Evolutionary conservation across 2,888 invertebrate species (phyloP), one percentile per base, ranked within the genome.

Genomic region (Agrochola lychnidis): DNA sequence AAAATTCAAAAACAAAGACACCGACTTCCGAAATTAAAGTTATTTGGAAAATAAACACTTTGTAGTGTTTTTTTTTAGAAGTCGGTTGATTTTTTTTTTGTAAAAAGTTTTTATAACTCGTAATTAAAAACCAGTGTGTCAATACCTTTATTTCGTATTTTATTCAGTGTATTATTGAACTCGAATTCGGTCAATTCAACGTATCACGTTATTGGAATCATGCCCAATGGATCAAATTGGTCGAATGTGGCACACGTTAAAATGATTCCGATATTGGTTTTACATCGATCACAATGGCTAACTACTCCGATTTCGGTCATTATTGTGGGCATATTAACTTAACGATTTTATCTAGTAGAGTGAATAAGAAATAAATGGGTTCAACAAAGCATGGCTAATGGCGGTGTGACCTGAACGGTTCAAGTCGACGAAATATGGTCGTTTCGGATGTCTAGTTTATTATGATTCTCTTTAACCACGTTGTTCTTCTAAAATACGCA

Each of bases 181-280:
- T 78, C 80, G 53, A 85, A 78, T 78, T 82, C 80, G 73, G 86
- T 79, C 84, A 86, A 84, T 81, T 84, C 84, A 73, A 83, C 78
- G 70, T 77, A 89, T 82, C 73, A 63, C 42, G 75, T 76, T 88
- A 85, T 88, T 87, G 88, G 88, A 87, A 85, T 87, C 85, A 88
- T 88, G 85, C 83, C 88, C 88, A 87, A 83, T 87, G 76, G 79
- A 87, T 79, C 81, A 87, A 87, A 88, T 88, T 78, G 80, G 77
- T 87, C 63, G 70, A 84, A 88, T 79, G 85, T 88, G 80, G 82
- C 75, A 78, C 81, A 73, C 76, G 78, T 77, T 84, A 78, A 87
- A 88, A 87, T 84, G 63, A 88, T 88, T 87, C 75, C 59, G 64
- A 70, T 84, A 87, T 78, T 77, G 79, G 73, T 84, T 86, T 88